Percentiles rank a stretch among this genome's conserved stretches.
phyloP scores from a whole-genome alignment of 2,797 vertebrate genomes.

The Ptychadena robeensis region DNA sequence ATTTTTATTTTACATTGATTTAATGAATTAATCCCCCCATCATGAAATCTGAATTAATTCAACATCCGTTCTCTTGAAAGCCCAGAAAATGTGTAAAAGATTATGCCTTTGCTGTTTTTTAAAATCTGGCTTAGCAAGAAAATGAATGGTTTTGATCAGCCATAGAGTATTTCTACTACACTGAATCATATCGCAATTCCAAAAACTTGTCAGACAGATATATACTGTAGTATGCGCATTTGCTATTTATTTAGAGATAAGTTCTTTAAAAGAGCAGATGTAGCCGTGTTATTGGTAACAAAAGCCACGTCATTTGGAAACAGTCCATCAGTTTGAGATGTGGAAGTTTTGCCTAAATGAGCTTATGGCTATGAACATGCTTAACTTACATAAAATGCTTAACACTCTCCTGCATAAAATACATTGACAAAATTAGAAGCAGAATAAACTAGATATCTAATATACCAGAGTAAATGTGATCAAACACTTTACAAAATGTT shows the following conservation, averaged over 20 bases:
- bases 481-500: no score
- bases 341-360: not conserved
- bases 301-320: constrained; percentile 21
- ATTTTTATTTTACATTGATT: constrained; percentile 31
- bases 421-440: not conserved
- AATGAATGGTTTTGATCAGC: constrained; percentile 46
- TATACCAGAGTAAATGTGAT: no score
- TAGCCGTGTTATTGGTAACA: constrained; percentile 3
- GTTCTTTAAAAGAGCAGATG: constrained; percentile 20
- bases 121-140: constrained; percentile 40
- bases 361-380: not conserved
- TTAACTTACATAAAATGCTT: no score
- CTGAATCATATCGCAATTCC: constrained; percentile 29
- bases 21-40: constrained; percentile 36
- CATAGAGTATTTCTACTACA: constrained; percentile 17
- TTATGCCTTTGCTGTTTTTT: constrained; percentile 42
- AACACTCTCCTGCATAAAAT: not conserved
- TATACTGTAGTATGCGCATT: constrained; percentile 24
- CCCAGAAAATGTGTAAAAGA: constrained; percentile 41
- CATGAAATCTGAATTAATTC: constrained; percentile 39
- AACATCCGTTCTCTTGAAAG: constrained; percentile 41
- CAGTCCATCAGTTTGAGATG: constrained; percentile 9
- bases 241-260: constrained; percentile 34
- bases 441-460: not conserved
- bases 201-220: constrained; percentile 44